Conservation (phyloP, 2,113 vertebrate genomes). For the Ammodytes dubius region DNA sequence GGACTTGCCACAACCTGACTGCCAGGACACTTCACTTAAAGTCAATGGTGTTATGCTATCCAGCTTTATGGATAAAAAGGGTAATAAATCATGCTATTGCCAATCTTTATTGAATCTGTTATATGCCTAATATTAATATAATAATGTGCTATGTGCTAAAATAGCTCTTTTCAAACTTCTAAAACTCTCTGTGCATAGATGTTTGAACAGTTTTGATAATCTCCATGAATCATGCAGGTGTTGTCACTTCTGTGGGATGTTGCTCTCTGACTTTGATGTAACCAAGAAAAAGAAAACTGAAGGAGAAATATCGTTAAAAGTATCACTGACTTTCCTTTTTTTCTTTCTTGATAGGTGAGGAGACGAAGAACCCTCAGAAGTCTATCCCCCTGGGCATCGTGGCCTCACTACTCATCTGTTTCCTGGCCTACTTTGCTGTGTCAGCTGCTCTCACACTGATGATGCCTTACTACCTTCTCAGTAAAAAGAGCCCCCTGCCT, state of each 20-base stretch:
- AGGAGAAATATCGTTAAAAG: background rate
- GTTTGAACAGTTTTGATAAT: background rate
- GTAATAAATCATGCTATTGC: too few relatives aligned
- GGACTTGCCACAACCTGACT: too few relatives aligned
- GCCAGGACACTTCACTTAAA: too few relatives aligned
- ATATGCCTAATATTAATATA: too few relatives aligned
- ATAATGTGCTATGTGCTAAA: too few relatives aligned
- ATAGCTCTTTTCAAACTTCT: background rate
- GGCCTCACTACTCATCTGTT: conserved; percentile 90
- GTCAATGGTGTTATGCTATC: too few relatives aligned
- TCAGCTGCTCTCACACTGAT: conserved; percentile 91
- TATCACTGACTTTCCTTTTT: background rate
- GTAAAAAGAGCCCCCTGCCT: conserved; percentile 86
- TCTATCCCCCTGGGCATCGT: conserved; percentile 89
- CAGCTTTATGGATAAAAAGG: too few relatives aligned
- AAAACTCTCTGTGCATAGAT: too few relatives aligned
- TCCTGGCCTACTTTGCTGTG: conserved; percentile 89
- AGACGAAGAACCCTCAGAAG: conserved; percentile 89
- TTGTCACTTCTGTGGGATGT: background rate
- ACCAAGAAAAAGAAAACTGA: background rate
- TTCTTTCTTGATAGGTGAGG: conserved; percentile 83
- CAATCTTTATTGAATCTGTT: too few relatives aligned
- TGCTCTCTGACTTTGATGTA: background rate
- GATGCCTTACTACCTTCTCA: conserved; percentile 91
- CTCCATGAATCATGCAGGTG: background rate